Base-by-base conservation (phyloP, 2,113 vertebrate species). In the Empidonax alnorum region DNA sequence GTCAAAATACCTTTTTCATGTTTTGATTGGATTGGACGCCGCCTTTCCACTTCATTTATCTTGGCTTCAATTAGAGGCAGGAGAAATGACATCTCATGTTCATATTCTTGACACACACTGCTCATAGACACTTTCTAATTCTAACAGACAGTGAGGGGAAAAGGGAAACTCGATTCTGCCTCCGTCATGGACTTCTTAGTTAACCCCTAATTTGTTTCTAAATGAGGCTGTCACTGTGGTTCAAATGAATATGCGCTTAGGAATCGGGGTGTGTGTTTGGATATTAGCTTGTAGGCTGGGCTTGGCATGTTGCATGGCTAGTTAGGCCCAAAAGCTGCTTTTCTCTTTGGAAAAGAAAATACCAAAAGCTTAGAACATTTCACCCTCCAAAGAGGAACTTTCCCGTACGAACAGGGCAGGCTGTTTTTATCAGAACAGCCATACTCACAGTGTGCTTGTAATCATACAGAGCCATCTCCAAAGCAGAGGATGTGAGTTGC, bases 21-120 rank as follows among this genome's bases (percentile, higher is more conserved):
- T 98, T 98, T 98, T 98, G 98, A 98, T 98, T 98, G 98, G 98
- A 98, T 98, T 97, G 98, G 98, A 98, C 93, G 96, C 96, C 82
- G 97, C 97, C 98, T 98, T 98, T 98, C 98, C 98, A 98, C 98
- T 98, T 98, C 98, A 98, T 98, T 98, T 98, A 97, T 98, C 97
- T 97, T 95, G 96, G 96, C 97, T 98, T 98, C 98, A 98, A 98
- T 98, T 98, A 98, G 97, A 98, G 97, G 96, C 95, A 93, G 96
- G 94, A 74, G 91, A 97, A 97, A 97, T 98, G 98, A 98, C 97
- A 97, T 95, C 96, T 96, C 96, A 83, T 76, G 97, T 97, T 97
- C 97, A 93, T 97, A 97, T 97, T 97, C 98, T 95, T 98, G 98
- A 98, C 98, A 98, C 96, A 86, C 93, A 52, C 85, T 90, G 97